phyloP scores from a whole-genome alignment of 2,888 invertebrate genomes.

The Trachelus stipa region DNA sequence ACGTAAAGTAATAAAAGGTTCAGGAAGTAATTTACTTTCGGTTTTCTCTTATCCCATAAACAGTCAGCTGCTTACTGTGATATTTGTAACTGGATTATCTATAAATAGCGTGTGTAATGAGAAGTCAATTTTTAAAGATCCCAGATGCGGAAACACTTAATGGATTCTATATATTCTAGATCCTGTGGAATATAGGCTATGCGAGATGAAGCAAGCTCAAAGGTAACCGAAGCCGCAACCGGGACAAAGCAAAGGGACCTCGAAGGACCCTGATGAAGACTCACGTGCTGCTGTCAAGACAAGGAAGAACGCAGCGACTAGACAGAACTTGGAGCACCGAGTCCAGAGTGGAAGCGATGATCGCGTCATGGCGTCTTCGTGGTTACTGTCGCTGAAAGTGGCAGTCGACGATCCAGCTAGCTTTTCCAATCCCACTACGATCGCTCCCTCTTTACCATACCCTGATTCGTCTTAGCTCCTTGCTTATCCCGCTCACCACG shows the following conservation, averaged over 20 bases:
- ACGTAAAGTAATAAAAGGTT: too few relatives aligned
- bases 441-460: conserved; percentile 32
- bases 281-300: conserved; percentile 55
- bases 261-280: conserved; percentile 31
- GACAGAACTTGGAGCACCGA: conserved; percentile 46
- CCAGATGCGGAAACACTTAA: too few relatives aligned
- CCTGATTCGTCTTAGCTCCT: conserved; percentile 46
- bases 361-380: conserved; percentile 64
- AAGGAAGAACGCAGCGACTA: conserved; percentile 48
- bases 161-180: too few relatives aligned
- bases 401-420: conserved; percentile 54
- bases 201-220: background rate
- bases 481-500: conserved; percentile 36
- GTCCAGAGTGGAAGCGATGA: conserved; percentile 51
- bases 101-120: too few relatives aligned
- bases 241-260: conserved; percentile 2
- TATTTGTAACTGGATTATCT: too few relatives aligned
- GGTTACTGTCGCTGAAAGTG: conserved; percentile 63
- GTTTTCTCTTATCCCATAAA: too few relatives aligned
- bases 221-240: background rate
- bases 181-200: too few relatives aligned
- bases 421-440: conserved; percentile 48
- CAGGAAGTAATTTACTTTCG: too few relatives aligned
- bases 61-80: too few relatives aligned
- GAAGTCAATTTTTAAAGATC: too few relatives aligned